Conservation (phyloP, 2,113 vertebrate genomes). For the Piprites chloris region DNA sequence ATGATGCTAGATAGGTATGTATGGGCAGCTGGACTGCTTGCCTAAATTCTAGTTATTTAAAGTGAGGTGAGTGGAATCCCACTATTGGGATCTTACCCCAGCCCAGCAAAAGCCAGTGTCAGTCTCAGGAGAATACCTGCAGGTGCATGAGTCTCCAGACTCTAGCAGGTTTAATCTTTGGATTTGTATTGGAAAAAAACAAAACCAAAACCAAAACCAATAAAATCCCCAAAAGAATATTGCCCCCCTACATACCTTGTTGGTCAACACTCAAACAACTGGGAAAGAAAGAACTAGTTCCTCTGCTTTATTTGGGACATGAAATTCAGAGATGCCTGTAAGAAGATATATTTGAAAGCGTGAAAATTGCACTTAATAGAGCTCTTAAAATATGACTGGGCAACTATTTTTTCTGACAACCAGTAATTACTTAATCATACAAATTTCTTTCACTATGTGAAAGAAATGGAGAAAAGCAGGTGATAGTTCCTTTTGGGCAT, state of each 20-base stretch:
- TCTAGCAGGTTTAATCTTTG: neutral
- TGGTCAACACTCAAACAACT: neutral
- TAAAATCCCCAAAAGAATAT: neutral
- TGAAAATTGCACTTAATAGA: constrained; percentile 23
- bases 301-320: neutral
- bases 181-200: neutral
- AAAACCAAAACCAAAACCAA: neutral
- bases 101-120: neutral
- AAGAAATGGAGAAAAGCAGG: constrained; percentile 27
- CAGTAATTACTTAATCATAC: constrained; percentile 51
- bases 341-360: constrained; percentile 11
- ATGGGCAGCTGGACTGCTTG: neutral
- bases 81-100: neutral
- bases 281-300: neutral
- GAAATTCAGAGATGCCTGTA: neutral
- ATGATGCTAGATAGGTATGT: neutral
- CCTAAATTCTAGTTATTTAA: neutral
- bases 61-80: neutral
- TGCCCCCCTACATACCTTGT: accelerated
- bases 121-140: neutral
- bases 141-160: neutral
- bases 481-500: constrained; percentile 28
- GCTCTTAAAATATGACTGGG: constrained; percentile 8
- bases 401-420: neutral
- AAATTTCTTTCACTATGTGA: constrained; percentile 16